Conservation (phyloP, 2,113 vertebrate species). For the Stercorarius parasiticus region DNA sequence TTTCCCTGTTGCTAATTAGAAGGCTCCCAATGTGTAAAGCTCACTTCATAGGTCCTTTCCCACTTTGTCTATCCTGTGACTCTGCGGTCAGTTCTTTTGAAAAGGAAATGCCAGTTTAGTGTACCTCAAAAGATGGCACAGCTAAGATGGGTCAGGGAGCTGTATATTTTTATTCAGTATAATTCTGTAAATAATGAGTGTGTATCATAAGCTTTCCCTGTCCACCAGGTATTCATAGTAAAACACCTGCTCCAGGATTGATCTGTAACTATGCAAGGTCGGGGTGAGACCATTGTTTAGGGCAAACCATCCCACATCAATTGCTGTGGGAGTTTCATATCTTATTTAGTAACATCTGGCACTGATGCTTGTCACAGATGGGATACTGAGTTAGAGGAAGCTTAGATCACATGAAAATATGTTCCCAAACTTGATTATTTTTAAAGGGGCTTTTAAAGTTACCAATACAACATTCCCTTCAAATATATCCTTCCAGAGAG, state of each 20-base stretch:
- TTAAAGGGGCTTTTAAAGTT: neutral
- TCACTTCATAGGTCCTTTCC: neutral
- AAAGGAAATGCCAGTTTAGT: neutral
- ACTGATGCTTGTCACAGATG: neutral
- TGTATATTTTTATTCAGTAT: neutral
- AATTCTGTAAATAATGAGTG: neutral
- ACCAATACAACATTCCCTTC: neutral
- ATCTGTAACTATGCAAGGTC: neutral
- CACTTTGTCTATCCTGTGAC: neutral
- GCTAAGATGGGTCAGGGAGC: neutral
- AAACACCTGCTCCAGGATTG: neutral
- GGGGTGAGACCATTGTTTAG: neutral
- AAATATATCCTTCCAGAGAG: neutral
- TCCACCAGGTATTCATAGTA: neutral
- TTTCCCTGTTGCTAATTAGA: neutral
- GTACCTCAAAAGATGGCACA: neutral
- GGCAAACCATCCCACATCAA: neutral
- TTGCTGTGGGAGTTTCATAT: neutral
- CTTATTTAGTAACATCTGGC: conserved; percentile 1
- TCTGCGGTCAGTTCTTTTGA: neutral
- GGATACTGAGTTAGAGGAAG: neutral
- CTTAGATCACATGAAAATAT: neutral
- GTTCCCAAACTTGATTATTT: neutral
- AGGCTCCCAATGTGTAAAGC: neutral
- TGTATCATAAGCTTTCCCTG: neutral